Evolutionary conservation across 2,113 vertebrate species (phyloP).

Genomic region (Tragelaphus strepsiceros): DNA sequence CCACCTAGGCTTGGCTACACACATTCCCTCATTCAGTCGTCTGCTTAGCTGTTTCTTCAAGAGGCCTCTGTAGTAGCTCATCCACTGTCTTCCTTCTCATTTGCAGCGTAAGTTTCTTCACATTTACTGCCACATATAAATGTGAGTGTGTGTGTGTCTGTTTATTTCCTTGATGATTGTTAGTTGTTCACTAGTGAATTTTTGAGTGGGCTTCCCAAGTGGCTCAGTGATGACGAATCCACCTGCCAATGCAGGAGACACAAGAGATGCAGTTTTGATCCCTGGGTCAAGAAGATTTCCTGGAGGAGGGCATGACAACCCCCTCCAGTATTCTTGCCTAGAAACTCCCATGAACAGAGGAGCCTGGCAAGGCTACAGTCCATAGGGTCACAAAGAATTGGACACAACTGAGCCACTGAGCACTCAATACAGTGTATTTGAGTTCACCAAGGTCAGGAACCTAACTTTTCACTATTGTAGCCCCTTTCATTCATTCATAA

Average conservation of each 20-base stretch:
- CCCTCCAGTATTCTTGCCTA: background rate
- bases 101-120: background rate
- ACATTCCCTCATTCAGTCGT: background rate
- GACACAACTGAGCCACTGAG: background rate
- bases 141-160: background rate
- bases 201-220: background rate
- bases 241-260: background rate
- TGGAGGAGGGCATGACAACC: background rate
- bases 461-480: background rate
- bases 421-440: background rate
- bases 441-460: background rate
- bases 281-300: background rate
- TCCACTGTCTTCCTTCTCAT: background rate
- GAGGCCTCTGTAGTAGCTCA: background rate
- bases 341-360: background rate
- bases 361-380: background rate
- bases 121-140: background rate
- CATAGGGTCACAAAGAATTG: background rate
- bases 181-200: background rate
- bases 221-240: background rate
- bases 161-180: background rate
- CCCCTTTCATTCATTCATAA: background rate
- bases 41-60: background rate
- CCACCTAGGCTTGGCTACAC: background rate
- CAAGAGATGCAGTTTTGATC: background rate